phyloP scores from a whole-genome alignment of 2,113 vertebrate genomes.

The Petrocephalus microphthalmus region DNA sequence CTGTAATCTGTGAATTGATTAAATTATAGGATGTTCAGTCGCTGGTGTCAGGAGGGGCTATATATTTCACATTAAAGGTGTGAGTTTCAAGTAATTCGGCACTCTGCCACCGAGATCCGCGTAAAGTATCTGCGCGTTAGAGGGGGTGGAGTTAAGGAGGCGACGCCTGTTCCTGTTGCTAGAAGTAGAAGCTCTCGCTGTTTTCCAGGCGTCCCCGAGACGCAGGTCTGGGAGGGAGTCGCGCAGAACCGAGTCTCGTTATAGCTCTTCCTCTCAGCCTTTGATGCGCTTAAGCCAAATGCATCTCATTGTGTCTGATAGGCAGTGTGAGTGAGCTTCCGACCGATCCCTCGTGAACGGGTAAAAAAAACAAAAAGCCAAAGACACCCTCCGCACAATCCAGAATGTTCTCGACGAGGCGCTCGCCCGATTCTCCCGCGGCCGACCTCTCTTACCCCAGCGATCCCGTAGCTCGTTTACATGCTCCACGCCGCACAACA shows the following conservation, averaged over 20 bases:
- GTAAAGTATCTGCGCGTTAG: not conserved
- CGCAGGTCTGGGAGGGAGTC: not conserved
- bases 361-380: not conserved
- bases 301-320: not conserved
- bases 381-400: not conserved
- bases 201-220: not conserved
- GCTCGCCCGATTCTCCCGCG: not conserved
- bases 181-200: not conserved
- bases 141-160: not conserved
- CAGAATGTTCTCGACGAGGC: not conserved
- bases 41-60: not conserved
- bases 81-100: conserved; percentile 46
- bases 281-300: not conserved
- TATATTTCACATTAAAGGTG: conserved; percentile 18
- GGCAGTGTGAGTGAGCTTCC: not conserved
- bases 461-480: not conserved
- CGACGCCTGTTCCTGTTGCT: not conserved
- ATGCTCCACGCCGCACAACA: not conserved
- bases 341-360: not conserved
- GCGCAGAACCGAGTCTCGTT: not conserved
- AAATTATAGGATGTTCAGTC: conserved; percentile 79
- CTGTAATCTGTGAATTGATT: conserved; percentile 83
- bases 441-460: not conserved
- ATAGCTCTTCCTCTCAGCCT: not conserved
- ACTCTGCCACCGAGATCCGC: conserved; percentile 23